Base-by-base conservation (phyloP, 2,113 vertebrate species). In the Brachyhypopomus occidentalis region DNA sequence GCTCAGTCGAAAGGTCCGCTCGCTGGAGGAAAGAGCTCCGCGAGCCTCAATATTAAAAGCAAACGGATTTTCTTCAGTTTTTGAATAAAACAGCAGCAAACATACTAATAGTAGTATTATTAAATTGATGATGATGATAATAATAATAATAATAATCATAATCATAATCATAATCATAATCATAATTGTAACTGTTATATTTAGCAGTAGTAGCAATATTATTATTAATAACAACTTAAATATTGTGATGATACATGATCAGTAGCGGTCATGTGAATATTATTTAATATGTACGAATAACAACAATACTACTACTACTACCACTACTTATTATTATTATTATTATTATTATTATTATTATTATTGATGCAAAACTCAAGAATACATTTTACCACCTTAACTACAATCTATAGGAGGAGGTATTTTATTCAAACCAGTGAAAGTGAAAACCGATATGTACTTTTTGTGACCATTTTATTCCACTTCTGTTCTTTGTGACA, bases 1-100 rank as follows among this genome's bases (percentile, higher is more conserved):
- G 0, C 73, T 83, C 91, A 93, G 88, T 92, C 77, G 27, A 83
- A 85, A 86, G 85, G 87, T 88, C 88, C 91, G 30, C 86, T 84
- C 86, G 81, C 71, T 80, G 85, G 81, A 88, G 85, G 71, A 79
- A 84, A 83, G 90, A 92, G 14, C 82, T 83, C 74, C 72, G 52
- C 25, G 34, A 2, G 5, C 22, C 22, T 5, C 38, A 30, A 2
- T 75, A 25, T 75, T 34, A 5, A 3, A 52, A 1, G 45, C 45
- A 11, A 52, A 52, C 12, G 2, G 9, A 52, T 52, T 52, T 52
- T 52, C 45, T 52, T 14, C 45, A 14, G 45, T 45, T 6, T 52
- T 14, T 52, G 7, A 52, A 52, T 52, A 52, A 52, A 52, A 52
- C 1, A 14, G 45, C 45, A 52, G 14, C 45, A 56, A 38, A 74